Base-by-base conservation (phyloP, 30 jellyfish, hydroid and myxozoan species). In the Rhopilema esculentum region DNA sequence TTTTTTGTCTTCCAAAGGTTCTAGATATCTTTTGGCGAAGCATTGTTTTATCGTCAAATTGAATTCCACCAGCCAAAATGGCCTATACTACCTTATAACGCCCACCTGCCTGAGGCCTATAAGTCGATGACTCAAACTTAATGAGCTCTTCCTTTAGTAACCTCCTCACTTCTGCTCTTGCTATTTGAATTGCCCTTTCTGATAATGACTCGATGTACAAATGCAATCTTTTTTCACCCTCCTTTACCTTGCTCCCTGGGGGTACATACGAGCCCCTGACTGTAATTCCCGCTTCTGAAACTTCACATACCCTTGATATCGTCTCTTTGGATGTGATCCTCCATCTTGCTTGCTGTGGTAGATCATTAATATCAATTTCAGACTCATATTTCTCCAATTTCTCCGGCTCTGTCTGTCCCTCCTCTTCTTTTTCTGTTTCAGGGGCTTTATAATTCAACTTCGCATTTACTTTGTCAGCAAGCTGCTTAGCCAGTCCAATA, bases 331-430 rank as follows among this genome's bases (percentile, higher is more conserved):
- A 91, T 9, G 99, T 96, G 49, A 96, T 96, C 30, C 97, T 82
- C 99, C 98, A 92, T 86, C 99, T 92, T 63, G 99, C 99, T 71
- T 84, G 97, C 69, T 96, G 99, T 21, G 99, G 99, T 40, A 96
- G 86, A 65, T 96, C 99, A 75, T 96, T 96, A 31, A 96, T 93
- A 68, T 96, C 99, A 62, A 96, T 96, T 77, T 96, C 99, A 16
- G 93, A 98, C 69, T 91, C 97, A 84, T 75, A 96, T 20, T 92
- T 88, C 33, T 93, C 99, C 31, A 87, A 86, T 28, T 83, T 88
- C 77, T 78, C 92, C 53, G 90, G 91, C 82, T 91, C 96, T 24
- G 75, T 49, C 64, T 80, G 93, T 24, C 86, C 86, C 24, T 91
- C 99, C 65, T 83, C 95, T 0, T 85, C 96, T 49, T 73, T 79